Evolutionary conservation across 2,797 vertebrate species (phyloP), one percentile per base, ranked within the genome.

Genomic region (Anisognathus igniventris): DNA sequence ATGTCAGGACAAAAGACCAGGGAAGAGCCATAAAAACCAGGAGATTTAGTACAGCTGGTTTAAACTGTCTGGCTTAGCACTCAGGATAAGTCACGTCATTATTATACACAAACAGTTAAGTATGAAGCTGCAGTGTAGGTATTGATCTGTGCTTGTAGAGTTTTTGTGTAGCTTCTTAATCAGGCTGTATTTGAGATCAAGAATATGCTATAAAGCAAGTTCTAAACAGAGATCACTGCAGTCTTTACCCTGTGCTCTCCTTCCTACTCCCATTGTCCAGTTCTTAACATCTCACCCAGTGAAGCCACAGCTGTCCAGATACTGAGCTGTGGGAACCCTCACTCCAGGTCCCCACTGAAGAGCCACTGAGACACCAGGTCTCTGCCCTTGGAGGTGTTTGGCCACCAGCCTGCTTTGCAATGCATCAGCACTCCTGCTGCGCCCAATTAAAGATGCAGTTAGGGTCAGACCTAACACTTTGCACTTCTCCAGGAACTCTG

Each of bases 391-490:
- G 31, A 60, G 11, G 22, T 47, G 51, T 64, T 40, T 70, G 76
- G 72, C 35, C 51, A 58, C 35, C 11, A 64, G n/a, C 47, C 64
- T 47, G 15, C 33, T 50, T 18, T 54, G n/a, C 53, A 44, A 23
- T 24, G 27, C 67, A 14, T 37, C 57, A 67, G 16, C 35, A 44
- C 8, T 39, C n/a, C 21, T 20, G 16, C 11, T 74, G n/a, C 51
- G 23, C 17, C 23, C 6, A 11, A 1, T n/a, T 48, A 27, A 62
- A 75, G 24, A 9, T 8, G 21, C 0, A 0, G 3, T 22, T 48
- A 35, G 15, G 7, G 27, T 68, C 64, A 82, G 28, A 74, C 4
- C 9, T 28, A 54, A 9, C 8, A 18, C 58, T 51, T 8, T 37
- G 40, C 14, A 12, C 9, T 80, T 64, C 27, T 71, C 40, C 11